Conservation (phyloP, 2,888 invertebrate species). For the Trachelus troglodyta region DNA sequence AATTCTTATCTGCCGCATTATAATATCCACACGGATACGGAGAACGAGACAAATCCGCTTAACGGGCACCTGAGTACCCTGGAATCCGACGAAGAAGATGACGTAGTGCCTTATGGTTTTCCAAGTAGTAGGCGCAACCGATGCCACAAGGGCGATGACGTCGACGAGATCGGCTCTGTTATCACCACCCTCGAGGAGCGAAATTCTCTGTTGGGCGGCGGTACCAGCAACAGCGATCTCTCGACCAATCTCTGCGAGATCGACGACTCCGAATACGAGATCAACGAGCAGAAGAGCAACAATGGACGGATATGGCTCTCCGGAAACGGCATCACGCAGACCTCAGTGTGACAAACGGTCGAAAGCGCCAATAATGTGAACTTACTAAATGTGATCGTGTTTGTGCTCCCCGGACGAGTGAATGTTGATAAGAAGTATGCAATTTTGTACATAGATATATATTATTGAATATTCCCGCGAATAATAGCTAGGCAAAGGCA, state of each 20-base stretch:
- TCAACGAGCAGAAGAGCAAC: slow-evolving; percentile 63
- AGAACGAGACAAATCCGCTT: slow-evolving; percentile 68
- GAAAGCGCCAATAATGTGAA: slow-evolving; percentile 14
- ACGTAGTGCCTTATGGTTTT: slow-evolving; percentile 69
- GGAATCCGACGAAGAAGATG: slow-evolving; percentile 63
- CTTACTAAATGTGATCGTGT: slow-evolving; percentile 37
- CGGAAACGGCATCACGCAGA: slow-evolving; percentile 63
- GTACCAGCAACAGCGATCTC: slow-evolving; percentile 84
- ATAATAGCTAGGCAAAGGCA: slow-evolving; percentile 33
- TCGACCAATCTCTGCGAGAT: slow-evolving; percentile 93
- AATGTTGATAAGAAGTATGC: slow-evolving; percentile 45
- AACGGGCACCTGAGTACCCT: slow-evolving; percentile 61
- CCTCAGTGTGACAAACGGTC: slow-evolving; percentile 64
- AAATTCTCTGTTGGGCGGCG: slow-evolving; percentile 79
- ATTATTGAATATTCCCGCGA: slow-evolving; percentile 26
- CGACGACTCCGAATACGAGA: slow-evolving; percentile 86
- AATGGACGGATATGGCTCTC: slow-evolving; percentile 60
- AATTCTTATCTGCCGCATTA: slow-evolving; percentile 84
- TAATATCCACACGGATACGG: slow-evolving; percentile 76
- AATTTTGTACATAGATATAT: slow-evolving; percentile 56
- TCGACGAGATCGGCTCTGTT: slow-evolving; percentile 76
- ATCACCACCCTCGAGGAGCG: slow-evolving; percentile 80
- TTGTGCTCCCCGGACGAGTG: slow-evolving; percentile 31
- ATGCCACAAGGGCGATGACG: slow-evolving; percentile 63
- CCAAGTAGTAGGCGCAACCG: slow-evolving; percentile 66